Base-by-base conservation (phyloP, 2,888 invertebrate species). In the Branchellion lobata region DNA sequence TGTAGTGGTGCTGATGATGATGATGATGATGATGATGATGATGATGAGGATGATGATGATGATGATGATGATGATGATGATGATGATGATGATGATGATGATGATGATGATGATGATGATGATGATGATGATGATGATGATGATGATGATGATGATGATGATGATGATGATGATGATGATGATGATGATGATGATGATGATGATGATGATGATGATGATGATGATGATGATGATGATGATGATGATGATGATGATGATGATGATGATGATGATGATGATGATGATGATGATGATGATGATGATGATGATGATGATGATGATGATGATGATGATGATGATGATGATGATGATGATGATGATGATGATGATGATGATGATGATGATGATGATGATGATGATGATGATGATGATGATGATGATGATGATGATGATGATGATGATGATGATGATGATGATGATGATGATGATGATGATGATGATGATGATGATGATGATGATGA, bases 211-310 rank as follows among this genome's bases (percentile, higher is more conserved):
- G 72, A 72, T 72, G 72, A 72, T 14, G 72, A 72, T 72, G 72
- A 72, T 72, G 72, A 72, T 14, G 72, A 72, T 72, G 72, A 72
- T 14, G 36, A 72, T 72, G 72, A 72, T 72, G 82, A 86, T 8
- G 86, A 88, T 36, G 85, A 86, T 31, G 81, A 80, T 80, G 80
- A 80, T 80, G 80, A 76, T 31, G 71, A 72, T 47, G 47, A 51
- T 53, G 65, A 65, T 65, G 65, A 65, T 65, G 65, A 65, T 11
- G 65, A 65, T 65, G 65, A 65, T 11, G 65, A 65, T 65, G 65
- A 65, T 65, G 65, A 65, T 11, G 65, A 65, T 65, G 65, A 65
- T 11, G 65, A 65, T 65, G 65, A 65, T 65, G 65, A 65, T 11
- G 65, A 65, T 65, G 65, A 65, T 11, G 65, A 65, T 65, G 65